These are phyloP conservation scores for Cosmia pyralina DNA, from an alignment of 2,888 invertebrate genomes.

Conservation along the genomic window DNA sequence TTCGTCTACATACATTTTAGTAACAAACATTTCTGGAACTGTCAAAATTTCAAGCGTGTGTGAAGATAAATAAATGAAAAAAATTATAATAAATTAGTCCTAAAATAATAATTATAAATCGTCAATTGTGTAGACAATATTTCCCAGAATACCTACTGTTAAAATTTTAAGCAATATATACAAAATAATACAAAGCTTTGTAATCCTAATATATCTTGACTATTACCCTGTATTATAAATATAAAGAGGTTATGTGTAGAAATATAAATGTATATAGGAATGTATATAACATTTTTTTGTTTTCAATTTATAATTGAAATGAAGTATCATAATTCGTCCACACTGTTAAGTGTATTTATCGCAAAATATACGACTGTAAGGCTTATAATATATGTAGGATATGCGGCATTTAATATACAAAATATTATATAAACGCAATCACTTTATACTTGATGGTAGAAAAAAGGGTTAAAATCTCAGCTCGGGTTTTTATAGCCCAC, in stretches of 20 bases:
- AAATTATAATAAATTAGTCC: conserved; percentile 34
- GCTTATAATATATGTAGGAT: conserved; percentile 56
- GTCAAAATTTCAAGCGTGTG: not conserved
- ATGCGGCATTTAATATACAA: conserved; percentile 35
- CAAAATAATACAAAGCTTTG: conserved; percentile 59
- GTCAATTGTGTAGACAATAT: conserved; percentile 89
- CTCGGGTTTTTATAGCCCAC: not conserved
- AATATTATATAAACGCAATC: conserved; percentile 3
- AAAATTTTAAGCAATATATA: conserved; percentile 65
- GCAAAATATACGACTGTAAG: conserved; percentile 69
- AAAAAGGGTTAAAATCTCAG: not conserved
- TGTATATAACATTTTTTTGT: conserved; percentile 63
- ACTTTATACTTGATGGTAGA: conserved; percentile 1
- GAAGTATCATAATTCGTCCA: conserved; percentile 87
- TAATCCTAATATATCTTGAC: conserved; percentile 48
- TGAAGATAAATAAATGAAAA: conserved; percentile 23
- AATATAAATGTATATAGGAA: conserved; percentile 58
- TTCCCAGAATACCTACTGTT: conserved; percentile 62
- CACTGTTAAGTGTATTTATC: conserved; percentile 79
- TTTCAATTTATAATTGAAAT: conserved; percentile 62
- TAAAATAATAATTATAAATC: conserved; percentile 61
- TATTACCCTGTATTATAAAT: conserved; percentile 55
- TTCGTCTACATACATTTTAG: conserved; percentile 12
- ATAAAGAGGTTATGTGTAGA: conserved; percentile 53
- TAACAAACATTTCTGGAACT: not conserved